Evolutionary conservation across 1,140 invertebrate genomes (phyloP), one percentile per base, ranked within the genome.

Genomic region (Heliconius himera): DNA sequence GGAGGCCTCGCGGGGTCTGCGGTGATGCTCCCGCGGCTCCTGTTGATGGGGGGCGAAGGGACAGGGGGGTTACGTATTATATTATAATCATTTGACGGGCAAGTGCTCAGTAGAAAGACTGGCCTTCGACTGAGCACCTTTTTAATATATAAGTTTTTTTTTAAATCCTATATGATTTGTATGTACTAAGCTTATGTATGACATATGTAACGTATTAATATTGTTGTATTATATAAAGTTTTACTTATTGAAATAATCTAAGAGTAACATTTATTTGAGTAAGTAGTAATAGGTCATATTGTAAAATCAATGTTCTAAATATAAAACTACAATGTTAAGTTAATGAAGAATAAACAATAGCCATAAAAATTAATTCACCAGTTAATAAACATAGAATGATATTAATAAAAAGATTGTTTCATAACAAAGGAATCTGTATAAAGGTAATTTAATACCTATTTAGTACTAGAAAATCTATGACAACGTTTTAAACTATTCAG

Each of bases 31-130:
- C 77, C 82, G 84, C 87, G 82, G 85, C 90, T 86, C 90, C 90
- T 92, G 90, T 84, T 85, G 89, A 90, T 79, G 83, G 87, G 84
- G 79, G 84, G 86, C 82, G 78, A 81, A 84, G 82, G 84, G 88
- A 81, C 74, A 84, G 83, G 85, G 83, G 87, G 89, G 89, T 83
- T 78, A 81, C 78, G 89, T 88, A 87, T 84, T 78, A 81, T 66
- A 66, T 84, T 85, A 89, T 87, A 85, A 87, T 89, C 85, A 90
- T 89, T 84, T 49, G 84, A 88, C 79, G 70, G 13, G 76, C 56
- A 81, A 78, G 73, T 78, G 72, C 80, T 77, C 51, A 73, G 80
- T 70, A 56, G 51, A 71, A 80, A 70, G 46, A 49, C 46, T 29
- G 16, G 66, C 76, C 76, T 33, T 77, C 76, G 49, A 33, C 73